phyloP scores from a whole-genome alignment of 2,888 invertebrate genomes.

The Carpatolechia fugitivella region DNA sequence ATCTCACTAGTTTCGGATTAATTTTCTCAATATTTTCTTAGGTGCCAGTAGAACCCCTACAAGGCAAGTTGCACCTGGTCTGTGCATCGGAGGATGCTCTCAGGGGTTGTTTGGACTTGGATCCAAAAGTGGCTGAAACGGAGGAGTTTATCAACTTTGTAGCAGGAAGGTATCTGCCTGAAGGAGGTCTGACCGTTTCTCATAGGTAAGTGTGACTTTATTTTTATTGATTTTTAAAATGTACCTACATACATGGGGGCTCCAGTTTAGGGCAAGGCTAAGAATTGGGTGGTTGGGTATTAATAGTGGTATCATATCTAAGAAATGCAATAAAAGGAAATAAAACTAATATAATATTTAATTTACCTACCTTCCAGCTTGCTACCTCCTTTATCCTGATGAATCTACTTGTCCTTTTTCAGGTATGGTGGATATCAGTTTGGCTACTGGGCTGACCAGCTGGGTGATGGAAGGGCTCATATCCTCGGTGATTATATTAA shows the following conservation, averaged over 20 bases:
- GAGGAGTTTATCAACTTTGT: constrained; percentile 79
- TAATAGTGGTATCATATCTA: too few relatives aligned
- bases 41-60: constrained; percentile 66
- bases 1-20: too few relatives aligned
- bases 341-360: too few relatives aligned
- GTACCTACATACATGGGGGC: too few relatives aligned
- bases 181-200: constrained; percentile 76
- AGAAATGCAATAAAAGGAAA: too few relatives aligned
- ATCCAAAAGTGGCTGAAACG: constrained; percentile 63
- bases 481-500: constrained; percentile 75
- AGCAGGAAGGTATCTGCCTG: constrained; percentile 77
- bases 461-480: constrained; percentile 82
- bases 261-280: too few relatives aligned
- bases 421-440: constrained; percentile 85
- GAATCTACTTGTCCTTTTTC: constrained; percentile 17
- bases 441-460: constrained; percentile 83
- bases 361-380: too few relatives aligned
- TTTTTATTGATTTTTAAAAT: too few relatives aligned
- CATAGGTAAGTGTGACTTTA: constrained; percentile 53
- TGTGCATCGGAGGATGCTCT: constrained; percentile 77
- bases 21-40: too few relatives aligned
- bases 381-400: neutral
- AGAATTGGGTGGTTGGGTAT: too few relatives aligned
- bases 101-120: constrained; percentile 65
- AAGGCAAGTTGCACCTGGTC: constrained; percentile 72